Base-by-base conservation (phyloP, 2,113 vertebrate genomes). In the Marmota monax region DNA sequence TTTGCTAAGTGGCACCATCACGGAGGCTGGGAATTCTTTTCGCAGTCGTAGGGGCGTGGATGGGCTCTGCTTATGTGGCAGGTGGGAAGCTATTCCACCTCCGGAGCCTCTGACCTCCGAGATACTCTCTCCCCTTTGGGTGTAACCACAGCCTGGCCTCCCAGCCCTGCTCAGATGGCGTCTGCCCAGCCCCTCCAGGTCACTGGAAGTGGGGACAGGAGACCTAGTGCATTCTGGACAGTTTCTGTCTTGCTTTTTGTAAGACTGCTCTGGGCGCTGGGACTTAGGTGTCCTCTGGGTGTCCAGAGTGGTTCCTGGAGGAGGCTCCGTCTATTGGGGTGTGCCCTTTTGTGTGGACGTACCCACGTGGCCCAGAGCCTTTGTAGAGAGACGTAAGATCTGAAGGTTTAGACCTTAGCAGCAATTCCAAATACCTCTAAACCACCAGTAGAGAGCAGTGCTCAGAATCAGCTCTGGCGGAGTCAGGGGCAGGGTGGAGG, bases 11-110 rank as follows among this genome's bases (percentile, higher is more conserved):
- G 67, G 84, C 61, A 5, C 27, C 7, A 48, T n/a, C 27, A 13
- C 25, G 6, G 1, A 80, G 67, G 18, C 23, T 0, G 6, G 48
- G 79, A 34, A 39, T 70, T 86, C 56, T 45, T 27, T 5, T 1
- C 0, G 2, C 17, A 0, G 4, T 4, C 27, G 67, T 7, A 42
- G 10, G 3, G 65, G 37, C 1, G 7, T 20, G 89, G 27, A n/a
- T 5, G 6, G 1, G 39, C 2, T 48, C 73, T 27, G 86, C 27
- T 37, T 12, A 32, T 42, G 58, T 25, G 58, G 58, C 20, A 7
- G 22, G 56, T 22, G 56, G 5, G 9, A 0, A 0, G 14, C 20
- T 14, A 12, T 51, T 3, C 56, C 85, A 29, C 7, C 39, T 16
- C 34, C 0, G 67, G 73, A 39, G 53, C 5, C 34, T 14, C 0